A percentile compares a stretch with the other conserved stretches of the same genome.
These are phyloP conservation scores for Hecatera dysodea DNA, from an alignment of 2,888 invertebrate genomes.

Conservation along the genomic window DNA sequence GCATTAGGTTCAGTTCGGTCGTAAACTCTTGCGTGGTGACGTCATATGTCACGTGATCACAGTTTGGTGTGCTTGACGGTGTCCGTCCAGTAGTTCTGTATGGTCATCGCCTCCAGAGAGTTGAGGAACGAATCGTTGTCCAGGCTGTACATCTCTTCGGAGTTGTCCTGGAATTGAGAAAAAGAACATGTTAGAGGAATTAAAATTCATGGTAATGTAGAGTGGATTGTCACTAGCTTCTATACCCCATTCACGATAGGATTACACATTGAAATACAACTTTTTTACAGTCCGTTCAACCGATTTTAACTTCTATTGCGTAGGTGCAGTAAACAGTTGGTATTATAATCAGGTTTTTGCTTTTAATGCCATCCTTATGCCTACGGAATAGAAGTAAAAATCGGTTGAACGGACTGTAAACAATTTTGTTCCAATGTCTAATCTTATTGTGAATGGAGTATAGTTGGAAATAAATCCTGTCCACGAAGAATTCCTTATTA, in stretches of 20 bases:
- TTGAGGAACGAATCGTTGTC: constrained; percentile 98
- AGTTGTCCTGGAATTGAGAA: constrained; percentile 94
- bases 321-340: too few species aligned
- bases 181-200: constrained; percentile 25
- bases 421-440: too few species aligned
- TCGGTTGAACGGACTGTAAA: too few species aligned
- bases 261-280: too few species aligned
- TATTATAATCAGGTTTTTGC: too few species aligned
- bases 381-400: too few species aligned
- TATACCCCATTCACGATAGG: not conserved
- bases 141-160: constrained; percentile 98
- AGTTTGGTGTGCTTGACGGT: constrained; percentile 97
- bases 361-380: too few species aligned
- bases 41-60: constrained; percentile 82
- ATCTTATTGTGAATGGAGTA: too few species aligned
- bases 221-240: not conserved
- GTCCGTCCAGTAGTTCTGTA: constrained; percentile 98
- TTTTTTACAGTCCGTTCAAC: too few species aligned
- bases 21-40: constrained; percentile 34
- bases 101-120: constrained; percentile 98
- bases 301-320: too few species aligned
- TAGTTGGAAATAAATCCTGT: too few species aligned
- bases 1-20: constrained; percentile 2
- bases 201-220: not conserved
- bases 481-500: too few species aligned